Conservation (phyloP, 2,797 vertebrate genomes). For the Dallia pectoralis region DNA sequence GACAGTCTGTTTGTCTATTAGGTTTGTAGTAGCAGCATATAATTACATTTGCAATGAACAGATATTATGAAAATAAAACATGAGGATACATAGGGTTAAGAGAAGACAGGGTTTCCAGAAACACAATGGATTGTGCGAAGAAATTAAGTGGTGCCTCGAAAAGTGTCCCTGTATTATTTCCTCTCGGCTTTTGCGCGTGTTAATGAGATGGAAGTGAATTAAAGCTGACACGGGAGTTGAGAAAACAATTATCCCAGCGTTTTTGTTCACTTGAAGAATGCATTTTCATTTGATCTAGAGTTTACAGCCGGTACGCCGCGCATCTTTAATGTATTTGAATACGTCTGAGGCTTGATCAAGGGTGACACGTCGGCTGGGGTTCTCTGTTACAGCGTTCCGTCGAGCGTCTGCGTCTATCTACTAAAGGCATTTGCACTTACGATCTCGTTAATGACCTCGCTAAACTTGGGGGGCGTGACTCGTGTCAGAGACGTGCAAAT, state of each 20-base stretch:
- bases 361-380: constrained; percentile 61
- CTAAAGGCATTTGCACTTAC: constrained; percentile 67
- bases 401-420: constrained; percentile 45
- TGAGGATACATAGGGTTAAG: too few species aligned
- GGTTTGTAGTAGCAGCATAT: too few species aligned
- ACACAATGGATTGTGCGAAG: background rate
- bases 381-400: constrained; percentile 55
- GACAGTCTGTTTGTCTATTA: too few species aligned
- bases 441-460: constrained; percentile 70
- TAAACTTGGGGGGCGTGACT: constrained; percentile 68
- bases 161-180: background rate
- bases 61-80: too few species aligned
- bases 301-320: background rate
- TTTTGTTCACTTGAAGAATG: constrained; percentile 71
- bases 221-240: constrained; percentile 72
- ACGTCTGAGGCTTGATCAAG: constrained; percentile 63
- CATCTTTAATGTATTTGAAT: background rate
- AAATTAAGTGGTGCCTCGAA: background rate
- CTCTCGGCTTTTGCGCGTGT: constrained; percentile 63
- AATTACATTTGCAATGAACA: too few species aligned
- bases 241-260: constrained; percentile 64
- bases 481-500: constrained; percentile 64
- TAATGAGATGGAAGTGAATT: constrained; percentile 78
- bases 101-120: too few species aligned
- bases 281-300: constrained; percentile 72